These are phyloP conservation scores for Noctilio leporinus DNA, from an alignment of 2,113 vertebrate species.

Conservation along the genomic window DNA sequence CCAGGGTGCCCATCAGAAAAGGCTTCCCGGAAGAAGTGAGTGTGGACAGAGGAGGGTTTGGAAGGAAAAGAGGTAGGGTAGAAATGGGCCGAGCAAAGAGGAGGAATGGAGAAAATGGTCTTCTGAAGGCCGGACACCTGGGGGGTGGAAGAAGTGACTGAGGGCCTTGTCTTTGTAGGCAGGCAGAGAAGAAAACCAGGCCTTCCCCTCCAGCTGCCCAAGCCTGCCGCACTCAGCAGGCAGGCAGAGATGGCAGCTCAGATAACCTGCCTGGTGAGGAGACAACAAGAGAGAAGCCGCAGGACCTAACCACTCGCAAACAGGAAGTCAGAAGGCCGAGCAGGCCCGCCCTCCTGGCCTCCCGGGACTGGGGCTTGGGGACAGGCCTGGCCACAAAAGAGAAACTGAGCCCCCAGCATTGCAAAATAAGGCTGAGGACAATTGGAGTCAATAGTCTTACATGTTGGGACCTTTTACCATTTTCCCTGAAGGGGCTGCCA, in stretches of 20 bases:
- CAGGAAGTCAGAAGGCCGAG: slow-evolving; percentile 63
- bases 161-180: neutral
- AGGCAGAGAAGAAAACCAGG: neutral
- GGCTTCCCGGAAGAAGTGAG: neutral
- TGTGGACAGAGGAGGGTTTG: neutral
- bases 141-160: neutral
- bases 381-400: slow-evolving; percentile 13
- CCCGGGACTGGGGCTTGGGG: neutral
- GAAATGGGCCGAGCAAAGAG: neutral
- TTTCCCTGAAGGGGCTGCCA: neutral
- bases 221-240: neutral
- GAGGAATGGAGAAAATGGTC: neutral
- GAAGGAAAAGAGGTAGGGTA: neutral
- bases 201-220: neutral
- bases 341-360: slow-evolving; percentile 33
- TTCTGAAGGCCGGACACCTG: neutral
- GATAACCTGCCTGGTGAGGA: slow-evolving; percentile 67
- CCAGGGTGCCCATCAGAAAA: neutral
- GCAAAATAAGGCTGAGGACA: neutral
- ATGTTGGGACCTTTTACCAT: neutral
- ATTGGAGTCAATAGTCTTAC: neutral
- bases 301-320: slow-evolving; percentile 63
- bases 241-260: slow-evolving; percentile 52
- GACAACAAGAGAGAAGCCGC: slow-evolving; percentile 60
- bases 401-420: neutral